Evolutionary conservation across 2,888 invertebrate species (phyloP).

Genomic region (Melinopterus prodromus): DNA sequence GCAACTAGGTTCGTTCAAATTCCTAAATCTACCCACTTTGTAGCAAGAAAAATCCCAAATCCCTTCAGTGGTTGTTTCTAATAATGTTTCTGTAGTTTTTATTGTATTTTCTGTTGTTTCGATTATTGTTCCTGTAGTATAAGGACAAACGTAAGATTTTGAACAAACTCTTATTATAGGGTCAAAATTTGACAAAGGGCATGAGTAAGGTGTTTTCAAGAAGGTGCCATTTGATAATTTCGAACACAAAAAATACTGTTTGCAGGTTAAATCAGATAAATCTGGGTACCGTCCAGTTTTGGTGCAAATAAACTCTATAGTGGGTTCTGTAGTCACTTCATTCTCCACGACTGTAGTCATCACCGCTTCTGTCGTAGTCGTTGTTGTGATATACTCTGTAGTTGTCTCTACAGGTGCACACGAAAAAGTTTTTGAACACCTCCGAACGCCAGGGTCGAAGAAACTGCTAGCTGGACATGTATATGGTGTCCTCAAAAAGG

Average conservation of each 20-base stretch:
- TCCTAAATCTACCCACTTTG: slow-evolving; percentile 59
- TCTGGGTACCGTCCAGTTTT: slow-evolving; percentile 60
- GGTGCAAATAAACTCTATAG: slow-evolving; percentile 44
- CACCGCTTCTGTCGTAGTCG: slow-evolving; percentile 8
- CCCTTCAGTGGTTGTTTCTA: slow-evolving; percentile 5
- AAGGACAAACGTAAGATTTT: slow-evolving; percentile 36
- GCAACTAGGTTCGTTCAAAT: slow-evolving; percentile 55
- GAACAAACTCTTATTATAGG: slow-evolving; percentile 39
- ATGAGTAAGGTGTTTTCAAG: slow-evolving; percentile 49
- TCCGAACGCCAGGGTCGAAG: slow-evolving; percentile 44
- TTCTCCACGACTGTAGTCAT: background rate
- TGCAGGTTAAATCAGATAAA: slow-evolving; percentile 49
- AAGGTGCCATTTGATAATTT: slow-evolving; percentile 44
- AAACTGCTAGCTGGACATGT: slow-evolving; percentile 41
- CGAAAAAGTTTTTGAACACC: slow-evolving; percentile 35
- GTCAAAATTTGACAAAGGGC: slow-evolving; percentile 41
- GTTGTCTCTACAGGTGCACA: slow-evolving; percentile 22
- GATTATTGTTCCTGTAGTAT: slow-evolving; percentile 17
- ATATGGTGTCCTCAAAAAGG: slow-evolving; percentile 52
- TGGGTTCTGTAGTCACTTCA: background rate
- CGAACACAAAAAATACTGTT: slow-evolving; percentile 38
- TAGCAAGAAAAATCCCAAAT: slow-evolving; percentile 41
- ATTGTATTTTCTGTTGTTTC: background rate
- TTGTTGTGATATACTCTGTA: background rate
- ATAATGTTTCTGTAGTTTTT: background rate